Conservation (phyloP, 2,113 vertebrate genomes). For the Gila orcuttii region DNA sequence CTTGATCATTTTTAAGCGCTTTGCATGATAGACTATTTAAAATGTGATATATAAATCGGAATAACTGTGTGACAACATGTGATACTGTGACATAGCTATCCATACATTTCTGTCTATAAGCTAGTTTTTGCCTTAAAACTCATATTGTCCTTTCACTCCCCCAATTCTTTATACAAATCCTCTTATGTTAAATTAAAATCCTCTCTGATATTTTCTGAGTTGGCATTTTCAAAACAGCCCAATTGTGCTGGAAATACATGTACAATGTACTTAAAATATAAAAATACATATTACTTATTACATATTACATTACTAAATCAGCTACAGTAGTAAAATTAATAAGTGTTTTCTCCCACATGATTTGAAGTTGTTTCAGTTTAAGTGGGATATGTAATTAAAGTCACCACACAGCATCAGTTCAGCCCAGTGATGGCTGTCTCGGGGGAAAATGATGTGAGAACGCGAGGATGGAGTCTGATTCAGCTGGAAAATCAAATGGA, state of each 20-base stretch:
- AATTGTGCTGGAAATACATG: background rate
- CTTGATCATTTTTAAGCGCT: background rate
- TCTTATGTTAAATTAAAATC: conserved; percentile 38
- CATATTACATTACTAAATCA: background rate
- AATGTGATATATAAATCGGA: background rate
- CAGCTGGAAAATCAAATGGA: conserved; percentile 63
- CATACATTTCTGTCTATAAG: background rate
- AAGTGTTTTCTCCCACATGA: conserved; percentile 34
- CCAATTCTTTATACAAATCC: background rate
- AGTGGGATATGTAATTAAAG: conserved; percentile 15
- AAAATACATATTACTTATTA: background rate
- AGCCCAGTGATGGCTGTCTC: conserved; percentile 7
- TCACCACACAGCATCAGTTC: conserved; percentile 32
- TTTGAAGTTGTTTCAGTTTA: conserved; percentile 30
- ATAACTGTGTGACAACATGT: background rate
- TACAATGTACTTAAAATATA: background rate
- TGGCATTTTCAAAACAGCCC: background rate
- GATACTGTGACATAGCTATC: background rate
- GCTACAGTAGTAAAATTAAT: conserved; percentile 21
- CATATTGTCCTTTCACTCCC: background rate
- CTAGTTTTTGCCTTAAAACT: background rate
- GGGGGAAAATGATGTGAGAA: conserved; percentile 49
- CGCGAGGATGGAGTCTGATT: conserved; percentile 47
- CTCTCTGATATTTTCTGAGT: background rate
- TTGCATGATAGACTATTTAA: background rate